phyloP scores from a whole-genome alignment of 2,113 vertebrate species.

The Coturnix japonica region DNA sequence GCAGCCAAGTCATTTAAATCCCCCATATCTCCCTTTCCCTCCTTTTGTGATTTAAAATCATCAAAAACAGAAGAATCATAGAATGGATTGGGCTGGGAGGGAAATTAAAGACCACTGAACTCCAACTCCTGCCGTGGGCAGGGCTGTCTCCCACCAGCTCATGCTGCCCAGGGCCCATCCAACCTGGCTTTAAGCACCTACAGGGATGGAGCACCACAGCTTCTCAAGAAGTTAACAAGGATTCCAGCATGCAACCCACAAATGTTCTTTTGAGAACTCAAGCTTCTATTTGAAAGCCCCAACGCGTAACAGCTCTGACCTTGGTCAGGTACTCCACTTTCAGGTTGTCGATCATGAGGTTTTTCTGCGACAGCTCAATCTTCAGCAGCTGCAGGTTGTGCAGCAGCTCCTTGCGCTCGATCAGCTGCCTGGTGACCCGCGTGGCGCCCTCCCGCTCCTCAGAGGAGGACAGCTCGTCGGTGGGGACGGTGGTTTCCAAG shows the following conservation, averaged over 20 bases:
- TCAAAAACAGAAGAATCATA: no score
- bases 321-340: slow-evolving; percentile 94
- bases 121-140: no score
- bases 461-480: slow-evolving; percentile 94
- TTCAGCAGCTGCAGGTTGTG: slow-evolving; percentile 91
- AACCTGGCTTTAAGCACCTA: no score
- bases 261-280: background rate
- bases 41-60: background rate
- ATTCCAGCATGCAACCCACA: background rate
- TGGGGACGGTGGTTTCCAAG: slow-evolving; percentile 94
- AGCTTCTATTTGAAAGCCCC: background rate
- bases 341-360: slow-evolving; percentile 92
- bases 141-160: no score
- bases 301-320: slow-evolving; percentile 68
- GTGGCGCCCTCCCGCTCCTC: slow-evolving; percentile 87
- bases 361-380: slow-evolving; percentile 95
- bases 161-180: no score
- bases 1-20: background rate
- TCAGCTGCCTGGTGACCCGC: slow-evolving; percentile 90
- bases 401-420: slow-evolving; percentile 92
- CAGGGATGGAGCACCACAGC: no score
- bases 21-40: fast-evolving
- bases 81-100: no score
- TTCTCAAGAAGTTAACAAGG: background rate
- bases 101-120: no score